Conservation (phyloP, 2,113 vertebrate species). For the Poicephalus meyeri region DNA sequence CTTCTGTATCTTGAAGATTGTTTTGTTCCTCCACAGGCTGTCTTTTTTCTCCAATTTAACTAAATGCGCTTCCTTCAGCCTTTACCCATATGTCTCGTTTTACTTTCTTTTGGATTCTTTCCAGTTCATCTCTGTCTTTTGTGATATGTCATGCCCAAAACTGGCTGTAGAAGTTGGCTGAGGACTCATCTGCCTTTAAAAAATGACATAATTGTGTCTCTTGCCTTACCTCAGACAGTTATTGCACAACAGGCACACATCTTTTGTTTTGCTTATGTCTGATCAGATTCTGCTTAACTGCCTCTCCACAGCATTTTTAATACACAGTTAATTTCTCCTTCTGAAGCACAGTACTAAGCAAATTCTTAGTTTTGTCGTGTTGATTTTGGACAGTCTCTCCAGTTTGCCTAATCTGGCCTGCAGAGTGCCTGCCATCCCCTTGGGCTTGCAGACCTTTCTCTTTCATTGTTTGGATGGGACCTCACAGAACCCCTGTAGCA, state of each 20-base stretch:
- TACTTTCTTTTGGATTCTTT: not conserved
- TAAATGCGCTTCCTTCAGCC: not conserved
- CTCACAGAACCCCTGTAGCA: not conserved
- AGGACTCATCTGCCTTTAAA: not conserved
- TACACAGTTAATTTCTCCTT: not conserved
- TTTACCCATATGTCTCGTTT: not conserved
- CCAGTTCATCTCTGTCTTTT: not conserved
- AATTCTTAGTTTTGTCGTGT: not conserved
- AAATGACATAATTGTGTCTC: not conserved
- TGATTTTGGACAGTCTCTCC: not conserved
- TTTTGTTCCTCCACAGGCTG: not conserved
- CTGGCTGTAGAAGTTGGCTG: not conserved
- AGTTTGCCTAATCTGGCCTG: not conserved
- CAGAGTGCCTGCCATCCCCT: not conserved
- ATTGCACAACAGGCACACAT: not conserved
- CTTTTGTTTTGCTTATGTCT: conserved; percentile 31
- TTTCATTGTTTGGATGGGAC: not conserved
- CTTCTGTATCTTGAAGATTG: not conserved
- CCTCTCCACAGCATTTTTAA: not conserved
- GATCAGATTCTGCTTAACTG: not conserved
- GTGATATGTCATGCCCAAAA: not conserved
- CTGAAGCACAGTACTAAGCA: not conserved
- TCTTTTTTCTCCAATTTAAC: not conserved
- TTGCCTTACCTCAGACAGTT: not conserved
- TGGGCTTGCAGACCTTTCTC: not conserved